Evolutionary conservation across 30 jellyfish, hydroid and myxozoan species (phyloP).

Genomic region (Aurelia sp.): DNA sequence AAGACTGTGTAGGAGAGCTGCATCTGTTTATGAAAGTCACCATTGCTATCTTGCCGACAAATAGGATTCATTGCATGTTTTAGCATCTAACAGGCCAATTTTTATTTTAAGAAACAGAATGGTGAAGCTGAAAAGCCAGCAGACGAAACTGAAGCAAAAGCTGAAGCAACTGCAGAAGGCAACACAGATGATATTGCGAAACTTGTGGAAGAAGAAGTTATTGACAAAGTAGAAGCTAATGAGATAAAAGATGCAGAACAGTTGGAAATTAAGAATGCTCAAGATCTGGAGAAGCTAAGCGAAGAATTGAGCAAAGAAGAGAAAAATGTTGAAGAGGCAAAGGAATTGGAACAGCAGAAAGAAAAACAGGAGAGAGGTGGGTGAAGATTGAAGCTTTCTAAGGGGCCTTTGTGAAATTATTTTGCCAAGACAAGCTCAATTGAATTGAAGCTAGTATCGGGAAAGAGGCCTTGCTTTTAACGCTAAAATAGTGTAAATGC

Average conservation of each 20-base stretch:
- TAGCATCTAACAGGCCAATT: neutral
- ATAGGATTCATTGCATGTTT: neutral
- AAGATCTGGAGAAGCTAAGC: conserved; percentile 25
- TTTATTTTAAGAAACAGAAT: conserved; percentile 33
- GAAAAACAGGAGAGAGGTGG: conserved; percentile 45
- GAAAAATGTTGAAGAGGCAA: conserved; percentile 38
- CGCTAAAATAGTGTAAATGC: too few species aligned
- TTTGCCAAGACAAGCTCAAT: too few species aligned
- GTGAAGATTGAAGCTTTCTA: neutral
- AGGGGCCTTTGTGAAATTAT: too few species aligned
- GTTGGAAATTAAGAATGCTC: conserved; percentile 28
- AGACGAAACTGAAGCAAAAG: conserved; percentile 13
- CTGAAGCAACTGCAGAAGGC: conserved; percentile 7
- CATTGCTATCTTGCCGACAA: too few species aligned
- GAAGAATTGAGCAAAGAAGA: conserved; percentile 53
- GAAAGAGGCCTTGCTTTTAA: too few species aligned
- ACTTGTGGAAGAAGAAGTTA: conserved; percentile 15
- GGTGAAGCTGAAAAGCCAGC: conserved; percentile 23
- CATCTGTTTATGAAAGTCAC: too few species aligned
- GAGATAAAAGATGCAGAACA: conserved; percentile 26
- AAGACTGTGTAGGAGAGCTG: too few species aligned
- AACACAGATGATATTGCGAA: conserved; percentile 5
- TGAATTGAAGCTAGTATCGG: too few species aligned
- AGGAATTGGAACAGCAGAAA: conserved; percentile 12
- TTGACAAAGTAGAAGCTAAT: conserved; percentile 22